Conservation (phyloP, 2,113 vertebrate genomes). For the Glaucidium brasilianum region DNA sequence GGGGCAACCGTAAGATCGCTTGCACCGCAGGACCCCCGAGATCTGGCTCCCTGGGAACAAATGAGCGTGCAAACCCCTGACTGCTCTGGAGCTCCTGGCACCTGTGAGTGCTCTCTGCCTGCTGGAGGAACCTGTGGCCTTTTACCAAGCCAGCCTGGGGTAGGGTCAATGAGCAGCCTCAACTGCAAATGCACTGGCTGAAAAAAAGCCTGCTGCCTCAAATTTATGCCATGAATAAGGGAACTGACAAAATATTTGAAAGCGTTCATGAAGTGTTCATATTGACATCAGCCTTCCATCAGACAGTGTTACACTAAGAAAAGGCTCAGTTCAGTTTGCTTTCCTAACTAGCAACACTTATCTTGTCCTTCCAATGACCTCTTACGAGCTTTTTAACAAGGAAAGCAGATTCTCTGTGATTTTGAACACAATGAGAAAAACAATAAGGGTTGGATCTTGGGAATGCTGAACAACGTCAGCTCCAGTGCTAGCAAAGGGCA, state of each 20-base stretch:
- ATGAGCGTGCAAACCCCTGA: neutral
- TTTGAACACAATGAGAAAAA: neutral
- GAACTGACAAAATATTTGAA: neutral
- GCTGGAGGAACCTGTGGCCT: neutral
- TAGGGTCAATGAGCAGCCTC: neutral
- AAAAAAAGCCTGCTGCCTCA: neutral
- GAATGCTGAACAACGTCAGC: neutral
- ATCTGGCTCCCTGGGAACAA: neutral
- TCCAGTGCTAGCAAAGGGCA: neutral
- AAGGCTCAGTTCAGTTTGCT: neutral
- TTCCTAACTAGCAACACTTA: neutral
- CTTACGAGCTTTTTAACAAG: neutral
- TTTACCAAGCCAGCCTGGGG: neutral
- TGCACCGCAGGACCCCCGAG: rapidly evolving
- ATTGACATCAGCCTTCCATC: neutral
- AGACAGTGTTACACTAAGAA: neutral
- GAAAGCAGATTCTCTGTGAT: neutral
- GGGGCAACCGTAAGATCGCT: neutral
- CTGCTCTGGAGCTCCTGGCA: neutral
- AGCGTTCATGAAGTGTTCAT: neutral
- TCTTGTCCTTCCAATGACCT: neutral
- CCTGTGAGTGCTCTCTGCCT: rapidly evolving
- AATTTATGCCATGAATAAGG: neutral
- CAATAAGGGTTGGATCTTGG: neutral
- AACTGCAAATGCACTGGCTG: rapidly evolving